Conservation (phyloP, 2,888 invertebrate species). For the Lepidocyrtinus sp. region DNA sequence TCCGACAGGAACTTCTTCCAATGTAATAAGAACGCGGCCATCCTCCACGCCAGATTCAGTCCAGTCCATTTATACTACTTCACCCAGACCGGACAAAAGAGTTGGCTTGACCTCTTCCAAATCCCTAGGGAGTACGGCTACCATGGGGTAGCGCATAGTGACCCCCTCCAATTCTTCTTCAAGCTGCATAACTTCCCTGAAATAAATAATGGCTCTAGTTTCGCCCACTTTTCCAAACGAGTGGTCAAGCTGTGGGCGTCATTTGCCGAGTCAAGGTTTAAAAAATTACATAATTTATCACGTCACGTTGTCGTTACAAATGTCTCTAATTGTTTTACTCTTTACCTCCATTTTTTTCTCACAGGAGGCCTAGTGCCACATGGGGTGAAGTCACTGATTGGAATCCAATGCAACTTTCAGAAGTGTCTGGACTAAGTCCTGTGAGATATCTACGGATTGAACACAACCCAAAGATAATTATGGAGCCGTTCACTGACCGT, state of each 20-base stretch:
- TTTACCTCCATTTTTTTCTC: not conserved
- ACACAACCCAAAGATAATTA: constrained; percentile 47
- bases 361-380: constrained; percentile 54
- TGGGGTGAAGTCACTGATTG: constrained; percentile 62
- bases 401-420: constrained; percentile 59
- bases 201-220: constrained; percentile 42
- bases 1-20: constrained; percentile 64
- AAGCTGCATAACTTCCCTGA: constrained; percentile 62
- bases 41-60: constrained; percentile 50
- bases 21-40: constrained; percentile 57
- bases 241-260: constrained; percentile 61
- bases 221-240: constrained; percentile 50
- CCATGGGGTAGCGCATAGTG: constrained; percentile 63
- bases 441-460: constrained; percentile 60
- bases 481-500: constrained; percentile 64
- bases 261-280: constrained; percentile 56
- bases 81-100: constrained; percentile 52
- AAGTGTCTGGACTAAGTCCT: constrained; percentile 54
- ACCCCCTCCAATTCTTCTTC: constrained; percentile 61
- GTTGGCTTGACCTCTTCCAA: constrained; percentile 66
- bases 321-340: not conserved
- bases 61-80: constrained; percentile 64
- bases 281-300: not conserved
- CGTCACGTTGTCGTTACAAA: too few relatives aligned
- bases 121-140: constrained; percentile 57